Evolutionary conservation across 2,797 vertebrate species (phyloP).

Genomic region (Telmatherina bonti): DNA sequence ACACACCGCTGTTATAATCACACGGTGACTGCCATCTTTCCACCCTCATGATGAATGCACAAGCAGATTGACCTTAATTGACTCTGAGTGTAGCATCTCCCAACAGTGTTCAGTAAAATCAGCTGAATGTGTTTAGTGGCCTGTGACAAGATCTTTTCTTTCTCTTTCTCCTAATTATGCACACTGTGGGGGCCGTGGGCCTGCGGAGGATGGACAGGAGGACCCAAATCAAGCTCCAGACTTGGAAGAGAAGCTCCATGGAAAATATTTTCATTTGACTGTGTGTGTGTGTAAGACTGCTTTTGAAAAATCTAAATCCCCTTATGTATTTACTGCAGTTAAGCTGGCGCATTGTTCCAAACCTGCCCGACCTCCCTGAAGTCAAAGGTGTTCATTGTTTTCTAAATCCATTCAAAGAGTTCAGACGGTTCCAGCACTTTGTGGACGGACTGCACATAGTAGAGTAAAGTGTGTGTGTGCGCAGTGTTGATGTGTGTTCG

Average conservation of each 20-base stretch:
- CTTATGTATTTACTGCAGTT: slow-evolving; percentile 31
- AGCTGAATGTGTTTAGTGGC: slow-evolving; percentile 78
- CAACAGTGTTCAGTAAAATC: slow-evolving; percentile 62
- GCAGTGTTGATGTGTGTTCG: not conserved
- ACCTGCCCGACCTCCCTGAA: slow-evolving; percentile 42
- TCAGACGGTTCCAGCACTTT: slow-evolving; percentile 33
- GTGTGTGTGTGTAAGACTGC: not conserved
- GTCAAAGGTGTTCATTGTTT: slow-evolving; percentile 63
- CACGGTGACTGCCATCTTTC: slow-evolving; percentile 38
- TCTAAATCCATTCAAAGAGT: slow-evolving; percentile 55
- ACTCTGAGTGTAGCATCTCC: slow-evolving; percentile 70
- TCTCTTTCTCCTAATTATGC: slow-evolving; percentile 66
- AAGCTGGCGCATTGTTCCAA: slow-evolving; percentile 24
- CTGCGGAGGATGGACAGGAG: slow-evolving; percentile 23
- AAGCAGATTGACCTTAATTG: slow-evolving; percentile 74
- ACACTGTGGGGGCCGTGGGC: slow-evolving; percentile 9
- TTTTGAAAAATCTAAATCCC: slow-evolving; percentile 40
- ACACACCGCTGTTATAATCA: slow-evolving; percentile 35
- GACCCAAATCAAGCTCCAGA: slow-evolving; percentile 17
- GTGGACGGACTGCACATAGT: slow-evolving; percentile 19
- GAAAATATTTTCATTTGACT: slow-evolving; percentile 15
- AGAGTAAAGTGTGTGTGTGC: slow-evolving; percentile 12
- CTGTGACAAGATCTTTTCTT: slow-evolving; percentile 73
- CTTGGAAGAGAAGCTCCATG: slow-evolving; percentile 13
- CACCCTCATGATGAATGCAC: slow-evolving; percentile 47